Percentiles rank a stretch among this genome's conserved stretches.
phyloP scores from a whole-genome alignment of 92 coral and sea anemone species.

The Bergia puertoricense region DNA sequence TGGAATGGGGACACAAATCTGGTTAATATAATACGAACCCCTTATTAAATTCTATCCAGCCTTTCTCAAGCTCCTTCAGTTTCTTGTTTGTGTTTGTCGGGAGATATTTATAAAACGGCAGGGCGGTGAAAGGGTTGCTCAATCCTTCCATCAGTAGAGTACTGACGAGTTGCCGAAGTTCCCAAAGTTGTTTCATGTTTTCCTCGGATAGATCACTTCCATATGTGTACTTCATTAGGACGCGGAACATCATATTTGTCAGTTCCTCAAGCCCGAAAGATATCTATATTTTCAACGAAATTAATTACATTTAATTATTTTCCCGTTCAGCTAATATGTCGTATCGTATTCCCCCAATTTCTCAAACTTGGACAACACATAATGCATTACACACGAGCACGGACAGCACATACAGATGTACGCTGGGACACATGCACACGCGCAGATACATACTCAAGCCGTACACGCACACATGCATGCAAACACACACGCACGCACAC shows the following conservation, averaged over 20 bases:
- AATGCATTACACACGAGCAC: too few relatives aligned
- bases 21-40: constrained; percentile 31
- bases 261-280: constrained; percentile 54
- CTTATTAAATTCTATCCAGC: constrained; percentile 62
- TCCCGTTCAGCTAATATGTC: too few relatives aligned
- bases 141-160: constrained; percentile 59
- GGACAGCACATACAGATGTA: too few relatives aligned
- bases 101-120: constrained; percentile 65
- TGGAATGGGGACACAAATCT: too few relatives aligned
- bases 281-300: constrained; percentile 35
- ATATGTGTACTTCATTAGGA: constrained; percentile 72
- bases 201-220: constrained; percentile 57
- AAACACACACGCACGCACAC: too few relatives aligned
- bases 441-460: too few relatives aligned
- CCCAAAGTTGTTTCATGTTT: constrained; percentile 51
- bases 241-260: constrained; percentile 58
- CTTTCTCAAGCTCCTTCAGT: constrained; percentile 56
- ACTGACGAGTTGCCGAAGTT: constrained; percentile 48
- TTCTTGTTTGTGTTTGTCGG: constrained; percentile 57
- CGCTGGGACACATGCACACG: too few relatives aligned
- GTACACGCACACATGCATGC: too few relatives aligned
- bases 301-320: not conserved
- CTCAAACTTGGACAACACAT: too few relatives aligned
- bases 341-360: not conserved
- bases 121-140: constrained; percentile 61